phyloP scores from a whole-genome alignment of 2,797 vertebrate genomes.

The Buceros bicornis region DNA sequence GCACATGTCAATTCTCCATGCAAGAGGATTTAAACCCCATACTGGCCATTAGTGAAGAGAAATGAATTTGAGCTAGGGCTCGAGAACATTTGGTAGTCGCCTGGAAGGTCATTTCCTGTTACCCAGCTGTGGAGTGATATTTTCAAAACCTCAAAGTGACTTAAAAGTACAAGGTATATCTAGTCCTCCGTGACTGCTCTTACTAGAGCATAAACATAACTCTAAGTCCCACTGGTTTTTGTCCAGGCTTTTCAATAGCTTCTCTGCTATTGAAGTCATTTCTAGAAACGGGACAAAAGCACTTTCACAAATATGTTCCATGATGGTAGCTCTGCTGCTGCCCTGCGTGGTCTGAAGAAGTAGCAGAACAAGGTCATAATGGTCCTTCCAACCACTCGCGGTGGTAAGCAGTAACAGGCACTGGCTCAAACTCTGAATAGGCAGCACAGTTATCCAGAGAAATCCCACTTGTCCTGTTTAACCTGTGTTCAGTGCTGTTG shows the following conservation, averaged over 20 bases:
- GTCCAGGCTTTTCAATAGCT: not conserved
- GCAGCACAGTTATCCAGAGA: not conserved
- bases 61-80: not conserved
- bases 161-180: not conserved
- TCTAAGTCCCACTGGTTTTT: not conserved
- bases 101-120: conserved; percentile 27
- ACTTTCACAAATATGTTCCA: not conserved
- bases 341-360: not conserved
- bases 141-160: not conserved
- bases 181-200: not conserved
- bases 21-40: conserved; percentile 1
- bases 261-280: not conserved
- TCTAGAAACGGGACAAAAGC: not conserved
- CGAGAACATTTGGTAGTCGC: not conserved
- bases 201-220: not conserved
- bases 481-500: not conserved
- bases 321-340: not conserved
- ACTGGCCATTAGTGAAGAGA: not conserved
- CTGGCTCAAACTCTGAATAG: not conserved
- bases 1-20: not conserved
- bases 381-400: not conserved
- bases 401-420: not conserved
- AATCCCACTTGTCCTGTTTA: not conserved
- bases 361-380: not conserved
- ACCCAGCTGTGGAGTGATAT: not conserved